Evolutionary conservation across 2,797 vertebrate genomes (phyloP).

Genomic region (Cheirogaleus major): DNA sequence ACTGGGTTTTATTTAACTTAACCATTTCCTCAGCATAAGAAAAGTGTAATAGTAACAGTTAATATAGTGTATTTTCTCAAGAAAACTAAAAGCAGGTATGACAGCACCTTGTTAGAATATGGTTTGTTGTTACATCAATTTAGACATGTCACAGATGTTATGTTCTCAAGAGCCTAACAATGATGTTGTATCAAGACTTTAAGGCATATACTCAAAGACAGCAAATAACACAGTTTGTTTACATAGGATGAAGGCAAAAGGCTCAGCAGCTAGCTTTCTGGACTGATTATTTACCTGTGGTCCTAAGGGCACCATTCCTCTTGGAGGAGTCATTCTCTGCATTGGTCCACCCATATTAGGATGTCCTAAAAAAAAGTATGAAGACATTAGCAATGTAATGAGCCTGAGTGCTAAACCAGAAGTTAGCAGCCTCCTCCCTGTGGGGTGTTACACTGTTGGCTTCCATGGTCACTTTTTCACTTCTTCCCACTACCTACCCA

Average conservation of each 20-base stretch:
- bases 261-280: slow-evolving; percentile 23
- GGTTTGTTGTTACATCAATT: neutral
- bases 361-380: slow-evolving; percentile 90
- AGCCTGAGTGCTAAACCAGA: neutral
- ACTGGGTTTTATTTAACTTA: slow-evolving; percentile 26
- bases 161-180: neutral
- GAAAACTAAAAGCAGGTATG: neutral
- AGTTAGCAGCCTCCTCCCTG: neutral
- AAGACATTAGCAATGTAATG: neutral
- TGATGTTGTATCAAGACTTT: neutral
- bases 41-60: neutral
- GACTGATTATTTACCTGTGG: slow-evolving; percentile 90
- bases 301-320: slow-evolving; percentile 97
- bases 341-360: slow-evolving; percentile 98
- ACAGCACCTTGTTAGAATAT: neutral
- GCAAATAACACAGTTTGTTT: neutral
- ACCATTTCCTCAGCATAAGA: neutral
- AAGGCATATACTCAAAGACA: neutral
- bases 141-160: neutral
- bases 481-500: neutral
- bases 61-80: slow-evolving; percentile 13
- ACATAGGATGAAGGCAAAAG: neutral
- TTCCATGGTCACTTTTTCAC: neutral
- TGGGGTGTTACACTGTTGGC: neutral
- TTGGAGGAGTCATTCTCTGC: slow-evolving; percentile 98